A percentile compares a stretch with the other conserved stretches of the same genome.
phyloP scores from a whole-genome alignment of 2,797 vertebrate species.

The Linurgus olivaceus region DNA sequence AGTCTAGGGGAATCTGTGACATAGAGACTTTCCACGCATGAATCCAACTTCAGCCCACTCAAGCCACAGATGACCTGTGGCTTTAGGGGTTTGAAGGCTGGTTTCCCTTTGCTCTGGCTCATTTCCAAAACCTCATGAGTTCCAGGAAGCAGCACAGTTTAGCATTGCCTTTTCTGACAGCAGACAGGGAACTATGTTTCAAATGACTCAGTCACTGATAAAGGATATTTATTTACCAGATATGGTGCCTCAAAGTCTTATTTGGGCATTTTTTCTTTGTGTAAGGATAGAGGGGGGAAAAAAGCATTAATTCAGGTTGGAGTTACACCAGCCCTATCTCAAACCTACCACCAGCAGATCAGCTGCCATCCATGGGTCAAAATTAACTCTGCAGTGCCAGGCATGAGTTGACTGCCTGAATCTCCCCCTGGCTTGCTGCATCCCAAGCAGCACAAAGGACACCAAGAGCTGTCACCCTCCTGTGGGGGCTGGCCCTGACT shows the following conservation, averaged over 20 bases:
- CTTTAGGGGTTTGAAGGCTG: not conserved
- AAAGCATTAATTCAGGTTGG: not conserved
- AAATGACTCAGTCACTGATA: not conserved
- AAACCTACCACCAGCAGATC: not conserved
- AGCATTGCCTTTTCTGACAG: not conserved
- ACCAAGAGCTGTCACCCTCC: not conserved
- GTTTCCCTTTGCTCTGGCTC: not conserved
- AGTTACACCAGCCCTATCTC: not conserved
- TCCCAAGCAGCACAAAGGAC: not conserved
- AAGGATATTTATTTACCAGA: not conserved
- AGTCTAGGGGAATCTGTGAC: not conserved
- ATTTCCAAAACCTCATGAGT: not conserved
- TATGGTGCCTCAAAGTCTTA: not conserved
- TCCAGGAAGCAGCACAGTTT: not conserved
- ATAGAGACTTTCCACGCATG: not conserved
- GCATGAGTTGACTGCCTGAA: not conserved
- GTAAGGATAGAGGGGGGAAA: not conserved
- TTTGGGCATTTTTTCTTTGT: not conserved
- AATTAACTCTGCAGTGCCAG: not conserved
- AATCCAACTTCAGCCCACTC: not conserved
- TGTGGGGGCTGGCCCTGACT: fast-evolving
- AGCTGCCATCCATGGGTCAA: not conserved
- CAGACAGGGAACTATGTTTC: not conserved
- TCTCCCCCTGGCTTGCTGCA: not conserved
- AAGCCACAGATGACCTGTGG: not conserved